phyloP scores from a whole-genome alignment of 2,113 vertebrate species.

The Channa maculata region DNA sequence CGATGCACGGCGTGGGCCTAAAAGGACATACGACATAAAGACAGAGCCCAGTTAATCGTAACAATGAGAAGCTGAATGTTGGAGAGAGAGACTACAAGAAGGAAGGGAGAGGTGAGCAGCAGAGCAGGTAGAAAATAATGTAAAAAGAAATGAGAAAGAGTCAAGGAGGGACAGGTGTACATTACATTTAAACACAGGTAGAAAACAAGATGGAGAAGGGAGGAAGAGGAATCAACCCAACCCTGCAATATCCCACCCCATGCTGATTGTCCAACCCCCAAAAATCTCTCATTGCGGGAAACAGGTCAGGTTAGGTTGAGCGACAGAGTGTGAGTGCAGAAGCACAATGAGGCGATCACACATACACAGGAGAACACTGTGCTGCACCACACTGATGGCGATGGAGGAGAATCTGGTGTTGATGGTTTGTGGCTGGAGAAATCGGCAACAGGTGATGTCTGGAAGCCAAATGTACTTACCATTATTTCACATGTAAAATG shows the following conservation, averaged over 20 bases:
- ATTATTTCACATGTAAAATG: constrained; percentile 34
- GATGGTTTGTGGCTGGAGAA: constrained; percentile 37
- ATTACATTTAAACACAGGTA: constrained; percentile 61
- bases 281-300: constrained; percentile 52
- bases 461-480: constrained; percentile 66
- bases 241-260: constrained; percentile 28
- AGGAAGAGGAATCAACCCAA: constrained; percentile 46
- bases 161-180: constrained; percentile 67
- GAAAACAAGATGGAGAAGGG: constrained; percentile 57
- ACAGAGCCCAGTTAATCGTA: constrained; percentile 85
- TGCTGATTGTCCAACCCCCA: neutral
- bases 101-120: constrained; percentile 20
- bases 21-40: constrained; percentile 87
- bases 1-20: constrained; percentile 88
- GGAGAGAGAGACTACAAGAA: constrained; percentile 54
- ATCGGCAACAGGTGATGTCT: constrained; percentile 24
- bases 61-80: constrained; percentile 58
- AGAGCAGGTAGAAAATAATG: constrained; percentile 55
- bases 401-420: constrained; percentile 53
- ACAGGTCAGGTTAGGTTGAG: constrained; percentile 69
- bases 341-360: constrained; percentile 46
- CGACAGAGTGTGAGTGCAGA: constrained; percentile 26
- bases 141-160: constrained; percentile 50
- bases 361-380: constrained; percentile 32
- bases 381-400: constrained; percentile 44